Percentiles rank a stretch among this genome's conserved stretches.
phyloP scores from a whole-genome alignment of 2,888 invertebrate species.

The Brachypalpus laphriformis region DNA sequence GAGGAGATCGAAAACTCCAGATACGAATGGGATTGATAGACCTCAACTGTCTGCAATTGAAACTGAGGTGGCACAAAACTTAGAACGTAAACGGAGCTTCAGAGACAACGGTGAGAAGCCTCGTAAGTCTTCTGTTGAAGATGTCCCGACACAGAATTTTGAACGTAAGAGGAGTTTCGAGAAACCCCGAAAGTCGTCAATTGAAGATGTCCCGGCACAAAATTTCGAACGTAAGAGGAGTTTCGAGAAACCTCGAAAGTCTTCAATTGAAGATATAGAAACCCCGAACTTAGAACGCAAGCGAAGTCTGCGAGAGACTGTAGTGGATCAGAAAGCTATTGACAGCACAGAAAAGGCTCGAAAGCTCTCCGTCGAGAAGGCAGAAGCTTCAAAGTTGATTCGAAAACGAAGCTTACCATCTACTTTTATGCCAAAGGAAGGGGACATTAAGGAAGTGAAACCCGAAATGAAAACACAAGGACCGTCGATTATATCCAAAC shows the following conservation, averaged over 20 bases:
- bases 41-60: constrained; percentile 75
- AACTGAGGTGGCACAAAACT: constrained; percentile 63
- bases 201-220: neutral
- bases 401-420: constrained; percentile 46
- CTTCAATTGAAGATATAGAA: constrained; percentile 34
- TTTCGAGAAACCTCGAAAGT: constrained; percentile 4
- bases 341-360: no score
- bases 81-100: constrained; percentile 29
- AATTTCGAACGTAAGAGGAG: constrained; percentile 8
- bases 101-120: constrained; percentile 76
- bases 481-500: constrained; percentile 30
- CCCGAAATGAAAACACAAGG: neutral
- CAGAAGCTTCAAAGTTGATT: no score
- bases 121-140: constrained; percentile 73
- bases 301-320: constrained; percentile 41
- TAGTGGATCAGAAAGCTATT: no score
- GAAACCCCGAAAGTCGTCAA: constrained; percentile 3
- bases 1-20: constrained; percentile 80
- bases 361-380: no score
- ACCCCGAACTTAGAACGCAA: constrained; percentile 21
- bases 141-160: constrained; percentile 71
- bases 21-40: constrained; percentile 75
- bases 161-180: constrained; percentile 23
- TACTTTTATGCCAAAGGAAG: neutral
- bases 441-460: neutral